Percentiles rank a stretch among this genome's conserved stretches.
phyloP scores from a whole-genome alignment of 2,888 invertebrate species.

The Acronicta psi region DNA sequence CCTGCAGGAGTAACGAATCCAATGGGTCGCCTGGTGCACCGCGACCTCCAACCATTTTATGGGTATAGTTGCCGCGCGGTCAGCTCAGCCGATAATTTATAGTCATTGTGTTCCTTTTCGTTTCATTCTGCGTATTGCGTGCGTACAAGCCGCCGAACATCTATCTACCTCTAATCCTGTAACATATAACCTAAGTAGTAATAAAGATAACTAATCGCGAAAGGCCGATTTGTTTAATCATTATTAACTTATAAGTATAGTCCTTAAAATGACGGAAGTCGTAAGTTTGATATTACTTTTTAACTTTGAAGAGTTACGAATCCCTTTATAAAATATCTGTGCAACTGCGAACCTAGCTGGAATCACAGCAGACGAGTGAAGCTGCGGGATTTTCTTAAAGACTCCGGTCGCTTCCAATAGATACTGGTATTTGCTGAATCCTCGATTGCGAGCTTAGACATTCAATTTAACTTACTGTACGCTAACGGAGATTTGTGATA shows the following conservation, averaged over 20 bases:
- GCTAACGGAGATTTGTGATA: slow-evolving; percentile 76
- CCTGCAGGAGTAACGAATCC: slow-evolving; percentile 80
- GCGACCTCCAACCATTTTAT: slow-evolving; percentile 56
- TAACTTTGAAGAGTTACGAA: slow-evolving; percentile 18
- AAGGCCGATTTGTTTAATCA: no score
- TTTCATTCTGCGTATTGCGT: slow-evolving; percentile 28
- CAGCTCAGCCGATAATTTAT: slow-evolving; percentile 37
- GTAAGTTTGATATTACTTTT: slow-evolving; percentile 2
- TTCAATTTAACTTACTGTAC: slow-evolving; percentile 83
- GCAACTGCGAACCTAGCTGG: slow-evolving; percentile 40
- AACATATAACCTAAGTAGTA: no score
- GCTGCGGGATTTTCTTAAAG: slow-evolving; percentile 78
- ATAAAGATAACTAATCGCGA: no score
- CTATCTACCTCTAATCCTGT: slow-evolving; percentile 30
- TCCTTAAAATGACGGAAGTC: background rate
- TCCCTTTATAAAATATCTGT: slow-evolving; percentile 47
- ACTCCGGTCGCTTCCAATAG: slow-evolving; percentile 77
- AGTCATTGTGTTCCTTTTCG: slow-evolving; percentile 14
- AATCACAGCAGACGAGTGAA: slow-evolving; percentile 68
- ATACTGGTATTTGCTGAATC: slow-evolving; percentile 82
- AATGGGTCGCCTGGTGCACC: slow-evolving; percentile 63
- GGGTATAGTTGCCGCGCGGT: slow-evolving; percentile 50
- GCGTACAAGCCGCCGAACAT: slow-evolving; percentile 17
- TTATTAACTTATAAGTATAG: no score
- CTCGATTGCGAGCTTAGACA: slow-evolving; percentile 80